Percentiles rank a stretch among this genome's conserved stretches.
These are phyloP conservation scores for Ligdia adustata DNA, from an alignment of 2,888 invertebrate species.

Conservation along the genomic window DNA sequence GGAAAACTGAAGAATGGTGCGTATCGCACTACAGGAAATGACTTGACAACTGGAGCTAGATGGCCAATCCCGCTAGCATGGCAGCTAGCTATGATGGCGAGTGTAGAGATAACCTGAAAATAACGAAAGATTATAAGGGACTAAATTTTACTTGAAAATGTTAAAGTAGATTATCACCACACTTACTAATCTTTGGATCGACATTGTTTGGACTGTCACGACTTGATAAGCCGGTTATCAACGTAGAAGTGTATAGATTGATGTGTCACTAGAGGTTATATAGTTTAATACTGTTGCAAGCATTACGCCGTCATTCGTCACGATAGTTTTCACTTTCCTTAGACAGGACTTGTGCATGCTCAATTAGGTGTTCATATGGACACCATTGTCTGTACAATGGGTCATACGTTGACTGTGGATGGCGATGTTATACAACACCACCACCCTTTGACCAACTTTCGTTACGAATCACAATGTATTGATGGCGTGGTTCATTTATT, in stretches of 20 bases:
- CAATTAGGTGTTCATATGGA: slow-evolving; percentile 67
- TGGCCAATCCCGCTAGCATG: slow-evolving; percentile 74
- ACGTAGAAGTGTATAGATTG: slow-evolving; percentile 66
- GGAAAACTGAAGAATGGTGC: slow-evolving; percentile 79
- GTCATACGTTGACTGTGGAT: slow-evolving; percentile 59
- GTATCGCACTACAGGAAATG: slow-evolving; percentile 70
- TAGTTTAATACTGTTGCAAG: slow-evolving; percentile 82
- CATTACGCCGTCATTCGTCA: slow-evolving; percentile 68
- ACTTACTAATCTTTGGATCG: slow-evolving; percentile 72
- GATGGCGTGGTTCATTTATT: background rate
- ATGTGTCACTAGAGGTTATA: slow-evolving; percentile 74
- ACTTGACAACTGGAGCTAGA: slow-evolving; percentile 59
- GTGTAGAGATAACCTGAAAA: slow-evolving; percentile 61
- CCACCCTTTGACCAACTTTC: slow-evolving; percentile 14
- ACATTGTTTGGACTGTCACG: slow-evolving; percentile 61
- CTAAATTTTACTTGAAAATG: slow-evolving; percentile 10
- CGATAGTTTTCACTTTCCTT: slow-evolving; percentile 79
- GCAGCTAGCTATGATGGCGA: slow-evolving; percentile 69
- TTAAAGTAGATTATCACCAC: slow-evolving; percentile 7
- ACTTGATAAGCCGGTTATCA: slow-evolving; percentile 69
- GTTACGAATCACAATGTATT: slow-evolving; percentile 11
- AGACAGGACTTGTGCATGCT: slow-evolving; percentile 72
- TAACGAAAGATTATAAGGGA: slow-evolving; percentile 22
- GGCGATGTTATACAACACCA: slow-evolving; percentile 67
- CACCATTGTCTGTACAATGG: slow-evolving; percentile 68